phyloP scores from a whole-genome alignment of 2,797 vertebrate species.

The Pangasius mekongensis region DNA sequence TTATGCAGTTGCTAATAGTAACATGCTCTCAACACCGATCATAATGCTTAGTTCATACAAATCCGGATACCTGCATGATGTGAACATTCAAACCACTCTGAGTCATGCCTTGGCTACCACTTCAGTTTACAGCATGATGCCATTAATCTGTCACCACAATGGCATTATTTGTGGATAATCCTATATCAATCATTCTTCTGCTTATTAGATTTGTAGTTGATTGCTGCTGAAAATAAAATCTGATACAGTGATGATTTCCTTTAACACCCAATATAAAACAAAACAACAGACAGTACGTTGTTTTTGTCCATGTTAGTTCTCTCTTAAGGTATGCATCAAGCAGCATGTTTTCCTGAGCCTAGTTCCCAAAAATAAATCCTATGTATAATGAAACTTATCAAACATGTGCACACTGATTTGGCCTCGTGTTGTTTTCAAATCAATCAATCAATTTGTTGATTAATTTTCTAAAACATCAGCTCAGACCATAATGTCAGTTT shows the following conservation, averaged over 20 bases:
- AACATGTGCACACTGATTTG: neutral
- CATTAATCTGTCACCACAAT: slow-evolving; percentile 6
- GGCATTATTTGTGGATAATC: neutral
- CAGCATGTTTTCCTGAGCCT: neutral
- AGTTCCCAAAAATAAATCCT: neutral
- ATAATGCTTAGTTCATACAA: neutral
- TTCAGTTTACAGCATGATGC: neutral
- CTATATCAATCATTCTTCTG: neutral
- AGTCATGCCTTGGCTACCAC: neutral
- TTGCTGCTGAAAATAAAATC: neutral
- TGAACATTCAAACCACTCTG: slow-evolving; percentile 13
- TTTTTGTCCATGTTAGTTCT: neutral
- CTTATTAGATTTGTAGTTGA: neutral
- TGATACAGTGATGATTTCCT: neutral
- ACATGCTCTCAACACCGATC: neutral
- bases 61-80: slow-evolving; percentile 10
- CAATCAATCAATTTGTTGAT: neutral
- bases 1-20: slow-evolving; percentile 9
- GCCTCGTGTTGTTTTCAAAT: neutral
- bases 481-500: neutral
- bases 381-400: neutral
- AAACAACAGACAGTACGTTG: neutral
- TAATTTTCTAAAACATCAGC: neutral
- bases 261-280: neutral
- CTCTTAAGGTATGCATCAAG: neutral